A percentile compares a stretch with the other conserved stretches of the same genome.
phyloP scores from a whole-genome alignment of 2,888 invertebrate genomes.

The Pocota personata region DNA sequence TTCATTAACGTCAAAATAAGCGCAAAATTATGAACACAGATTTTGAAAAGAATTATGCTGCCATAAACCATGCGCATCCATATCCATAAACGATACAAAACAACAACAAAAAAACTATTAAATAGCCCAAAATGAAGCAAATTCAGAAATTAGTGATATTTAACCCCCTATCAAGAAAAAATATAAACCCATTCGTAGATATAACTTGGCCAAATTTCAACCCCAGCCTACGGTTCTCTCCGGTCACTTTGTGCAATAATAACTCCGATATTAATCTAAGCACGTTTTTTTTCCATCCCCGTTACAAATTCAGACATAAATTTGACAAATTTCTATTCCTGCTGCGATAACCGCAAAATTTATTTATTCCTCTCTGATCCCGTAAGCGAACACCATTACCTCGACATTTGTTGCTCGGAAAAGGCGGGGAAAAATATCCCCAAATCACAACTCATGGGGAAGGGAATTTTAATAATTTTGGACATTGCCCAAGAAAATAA shows the following conservation, averaged over 20 bases:
- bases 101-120: no score
- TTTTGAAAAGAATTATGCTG: no score
- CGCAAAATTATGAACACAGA: no score
- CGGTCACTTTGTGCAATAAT: constrained; percentile 41
- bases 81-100: no score
- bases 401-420: constrained; percentile 49
- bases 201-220: neutral
- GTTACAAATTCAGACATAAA: constrained; percentile 57
- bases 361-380: constrained; percentile 50
- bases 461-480: constrained; percentile 72
- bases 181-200: neutral
- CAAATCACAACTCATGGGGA: constrained; percentile 40
- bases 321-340: constrained; percentile 71
- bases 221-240: neutral
- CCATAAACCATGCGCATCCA: no score
- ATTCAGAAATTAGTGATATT: no score
- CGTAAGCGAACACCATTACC: neutral
- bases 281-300: constrained; percentile 46
- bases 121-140: no score
- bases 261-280: constrained; percentile 55
- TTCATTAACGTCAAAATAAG: no score
- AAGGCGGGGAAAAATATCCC: constrained; percentile 45
- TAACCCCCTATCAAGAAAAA: no score
- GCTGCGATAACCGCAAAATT: constrained; percentile 65
- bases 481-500: constrained; percentile 68